phyloP scores from a whole-genome alignment of 2,113 vertebrate genomes.

The Microtus oregoni region DNA sequence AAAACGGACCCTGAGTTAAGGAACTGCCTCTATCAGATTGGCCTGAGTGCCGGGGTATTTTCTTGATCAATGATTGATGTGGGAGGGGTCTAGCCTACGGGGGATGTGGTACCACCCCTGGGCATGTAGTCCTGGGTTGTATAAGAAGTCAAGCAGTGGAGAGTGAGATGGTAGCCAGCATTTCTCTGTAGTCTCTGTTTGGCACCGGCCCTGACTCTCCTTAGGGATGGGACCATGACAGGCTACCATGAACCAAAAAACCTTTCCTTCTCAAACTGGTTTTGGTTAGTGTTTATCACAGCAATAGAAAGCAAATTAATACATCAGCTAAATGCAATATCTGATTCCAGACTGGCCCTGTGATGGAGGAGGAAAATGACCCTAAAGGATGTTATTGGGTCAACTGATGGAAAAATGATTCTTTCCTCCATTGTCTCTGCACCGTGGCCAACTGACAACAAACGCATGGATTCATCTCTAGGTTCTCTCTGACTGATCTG shows the following conservation, averaged over 20 bases:
- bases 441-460: background rate
- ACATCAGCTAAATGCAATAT: background rate
- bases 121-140: background rate
- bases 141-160: background rate
- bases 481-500: background rate
- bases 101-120: background rate
- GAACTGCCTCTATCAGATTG: background rate
- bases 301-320: background rate
- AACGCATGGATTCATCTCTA: background rate
- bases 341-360: background rate
- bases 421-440: background rate
- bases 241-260: background rate
- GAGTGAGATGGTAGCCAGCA: background rate
- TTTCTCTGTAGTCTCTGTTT: background rate
- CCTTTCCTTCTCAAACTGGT: background rate
- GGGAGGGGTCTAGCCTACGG: background rate
- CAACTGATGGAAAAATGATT: background rate
- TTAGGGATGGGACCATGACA: background rate
- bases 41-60: background rate
- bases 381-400: background rate
- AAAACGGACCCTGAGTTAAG: background rate
- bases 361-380: background rate
- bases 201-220: background rate
- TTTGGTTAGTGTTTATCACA: background rate
- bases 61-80: background rate